These are phyloP conservation scores for Orientallactaga bullata DNA, from an alignment of 2,113 vertebrate genomes.

Conservation along the genomic window DNA sequence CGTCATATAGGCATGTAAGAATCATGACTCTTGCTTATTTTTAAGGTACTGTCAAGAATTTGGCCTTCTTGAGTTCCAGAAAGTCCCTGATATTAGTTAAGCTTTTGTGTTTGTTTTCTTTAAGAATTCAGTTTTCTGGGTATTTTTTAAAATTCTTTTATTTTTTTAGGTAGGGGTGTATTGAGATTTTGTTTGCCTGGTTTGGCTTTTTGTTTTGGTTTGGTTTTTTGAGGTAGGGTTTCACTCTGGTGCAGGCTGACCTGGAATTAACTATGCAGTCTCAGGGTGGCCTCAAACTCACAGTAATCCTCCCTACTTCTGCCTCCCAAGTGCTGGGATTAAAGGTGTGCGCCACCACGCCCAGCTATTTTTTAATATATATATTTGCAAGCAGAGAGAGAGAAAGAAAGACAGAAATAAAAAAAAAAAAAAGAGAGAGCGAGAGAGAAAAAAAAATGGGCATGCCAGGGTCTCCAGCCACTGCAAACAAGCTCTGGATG, in stretches of 20 bases:
- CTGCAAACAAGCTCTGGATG: too few relatives aligned
- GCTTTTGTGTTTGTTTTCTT: neutral
- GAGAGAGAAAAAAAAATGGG: too few relatives aligned
- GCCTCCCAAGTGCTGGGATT: neutral
- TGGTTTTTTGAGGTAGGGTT: neutral
- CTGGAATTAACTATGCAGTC: neutral
- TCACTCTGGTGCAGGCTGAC: neutral
- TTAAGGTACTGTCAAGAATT: neutral
- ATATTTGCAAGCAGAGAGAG: too few relatives aligned
- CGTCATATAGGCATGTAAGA: neutral
- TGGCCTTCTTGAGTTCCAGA: neutral
- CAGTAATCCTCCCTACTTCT: neutral
- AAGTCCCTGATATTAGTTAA: neutral
- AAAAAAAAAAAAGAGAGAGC: too few relatives aligned
- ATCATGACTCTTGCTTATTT: neutral
- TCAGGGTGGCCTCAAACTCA: neutral
- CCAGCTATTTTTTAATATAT: too few relatives aligned
- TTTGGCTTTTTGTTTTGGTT: neutral
- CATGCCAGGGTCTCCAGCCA: too few relatives aligned
- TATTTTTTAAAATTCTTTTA: neutral
- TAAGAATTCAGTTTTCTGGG: neutral
- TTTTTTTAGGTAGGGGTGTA: neutral
- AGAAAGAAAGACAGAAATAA: too few relatives aligned
- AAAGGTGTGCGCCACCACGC: too few relatives aligned
- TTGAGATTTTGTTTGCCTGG: neutral